phyloP scores from a whole-genome alignment of 1,140 invertebrate genomes.

The Leptopilina boulardi region DNA sequence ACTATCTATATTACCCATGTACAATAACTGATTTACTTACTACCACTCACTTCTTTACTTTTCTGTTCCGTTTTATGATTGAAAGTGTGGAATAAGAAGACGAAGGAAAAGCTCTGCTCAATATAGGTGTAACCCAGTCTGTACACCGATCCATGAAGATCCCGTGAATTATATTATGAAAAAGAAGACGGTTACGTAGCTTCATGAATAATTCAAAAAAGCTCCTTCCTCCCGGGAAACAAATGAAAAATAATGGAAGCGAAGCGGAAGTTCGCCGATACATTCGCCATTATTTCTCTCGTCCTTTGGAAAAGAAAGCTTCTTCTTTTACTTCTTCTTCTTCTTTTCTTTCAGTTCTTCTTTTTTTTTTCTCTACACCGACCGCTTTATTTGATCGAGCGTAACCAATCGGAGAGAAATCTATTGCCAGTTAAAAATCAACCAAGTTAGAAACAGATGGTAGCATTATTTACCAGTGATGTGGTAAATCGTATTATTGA shows the following conservation, averaged over 20 bases:
- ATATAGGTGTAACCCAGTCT: constrained; percentile 17
- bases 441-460: constrained; percentile 5
- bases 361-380: background rate
- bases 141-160: constrained; percentile 50
- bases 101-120: background rate
- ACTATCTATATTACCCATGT: background rate
- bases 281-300: constrained; percentile 60
- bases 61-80: background rate
- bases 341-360: background rate
- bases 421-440: constrained; percentile 13
- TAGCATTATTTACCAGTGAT: background rate
- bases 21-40: background rate
- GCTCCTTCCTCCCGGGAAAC: constrained; percentile 53
- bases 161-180: constrained; percentile 65
- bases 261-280: constrained; percentile 63
- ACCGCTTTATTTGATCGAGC: constrained; percentile 27
- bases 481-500: background rate
- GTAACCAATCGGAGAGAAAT: constrained; percentile 21
- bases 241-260: constrained; percentile 71
- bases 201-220: constrained; percentile 68
- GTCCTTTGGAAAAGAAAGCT: constrained; percentile 49
- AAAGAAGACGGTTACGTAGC: constrained; percentile 52
- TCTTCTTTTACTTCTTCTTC: constrained; percentile 31
- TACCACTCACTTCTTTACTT: background rate
- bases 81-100: constrained; percentile 9